phyloP scores from a whole-genome alignment of 1,140 invertebrate species.

The Cydia pomonella region DNA sequence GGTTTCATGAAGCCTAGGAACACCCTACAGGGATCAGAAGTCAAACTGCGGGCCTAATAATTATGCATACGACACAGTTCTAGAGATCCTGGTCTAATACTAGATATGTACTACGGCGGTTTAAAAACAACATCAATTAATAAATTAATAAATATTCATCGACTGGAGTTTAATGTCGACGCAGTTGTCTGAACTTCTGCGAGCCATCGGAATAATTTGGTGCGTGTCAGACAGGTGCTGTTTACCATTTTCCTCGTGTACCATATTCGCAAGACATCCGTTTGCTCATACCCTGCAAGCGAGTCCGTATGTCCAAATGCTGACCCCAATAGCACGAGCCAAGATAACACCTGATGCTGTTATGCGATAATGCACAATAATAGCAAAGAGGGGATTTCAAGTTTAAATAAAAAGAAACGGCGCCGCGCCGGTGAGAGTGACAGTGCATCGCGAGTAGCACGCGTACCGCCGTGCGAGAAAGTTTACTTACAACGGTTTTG shows the following conservation, averaged over 20 bases:
- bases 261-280: conserved; percentile 3
- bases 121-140: too few species aligned
- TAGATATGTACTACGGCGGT: too few species aligned
- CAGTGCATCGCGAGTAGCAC: conserved; percentile 53
- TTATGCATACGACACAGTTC: too few species aligned
- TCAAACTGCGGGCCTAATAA: too few species aligned
- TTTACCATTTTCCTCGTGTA: conserved; percentile 8
- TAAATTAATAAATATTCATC: too few species aligned
- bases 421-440: conserved; percentile 69
- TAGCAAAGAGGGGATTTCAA: conserved; percentile 62
- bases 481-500: conserved; percentile 45
- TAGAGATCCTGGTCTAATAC: too few species aligned
- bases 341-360: conserved; percentile 62
- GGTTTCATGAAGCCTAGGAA: too few species aligned
- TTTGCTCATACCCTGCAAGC: conserved; percentile 2
- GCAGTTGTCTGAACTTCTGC: background rate
- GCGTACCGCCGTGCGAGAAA: conserved; percentile 60
- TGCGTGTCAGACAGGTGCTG: background rate
- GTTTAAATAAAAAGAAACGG: conserved; percentile 75
- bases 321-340: conserved; percentile 49
- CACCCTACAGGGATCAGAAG: too few species aligned
- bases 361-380: conserved; percentile 66
- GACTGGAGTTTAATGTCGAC: too few species aligned
- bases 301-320: conserved; percentile 36
- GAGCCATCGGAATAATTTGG: background rate